These are phyloP conservation scores for Melanotus villosus DNA, from an alignment of 2,888 invertebrate genomes.

Conservation along the genomic window DNA sequence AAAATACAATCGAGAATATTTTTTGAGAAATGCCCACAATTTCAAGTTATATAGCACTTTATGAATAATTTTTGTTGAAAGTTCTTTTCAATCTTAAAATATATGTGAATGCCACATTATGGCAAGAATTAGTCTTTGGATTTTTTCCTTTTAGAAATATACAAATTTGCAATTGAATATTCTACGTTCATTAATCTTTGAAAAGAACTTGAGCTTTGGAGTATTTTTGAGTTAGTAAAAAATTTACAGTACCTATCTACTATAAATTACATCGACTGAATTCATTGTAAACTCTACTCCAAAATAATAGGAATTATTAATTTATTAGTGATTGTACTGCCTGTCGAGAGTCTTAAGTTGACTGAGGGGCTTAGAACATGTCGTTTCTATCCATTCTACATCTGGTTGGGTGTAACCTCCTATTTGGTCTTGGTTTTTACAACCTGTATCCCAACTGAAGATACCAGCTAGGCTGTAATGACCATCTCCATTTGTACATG, in stretches of 20 bases:
- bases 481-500: constrained; percentile 80
- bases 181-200: no score
- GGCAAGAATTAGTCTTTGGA: constrained; percentile 36
- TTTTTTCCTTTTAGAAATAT: no score
- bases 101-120: no score
- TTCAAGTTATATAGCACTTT: neutral
- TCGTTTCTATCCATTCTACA: constrained; percentile 67
- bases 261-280: neutral
- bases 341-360: constrained; percentile 63
- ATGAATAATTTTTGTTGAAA: constrained; percentile 3
- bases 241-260: constrained; percentile 13
- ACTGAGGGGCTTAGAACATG: constrained; percentile 63
- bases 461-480: constrained; percentile 81
- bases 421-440: constrained; percentile 67
- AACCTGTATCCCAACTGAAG: constrained; percentile 84
- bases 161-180: no score
- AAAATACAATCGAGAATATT: no score
- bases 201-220: neutral
- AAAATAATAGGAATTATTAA: neutral
- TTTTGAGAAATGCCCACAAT: constrained; percentile 9
- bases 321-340: constrained; percentile 41
- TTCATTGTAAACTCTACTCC: neutral
- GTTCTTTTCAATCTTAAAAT: constrained; percentile 12
- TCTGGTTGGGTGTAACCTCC: constrained; percentile 68
- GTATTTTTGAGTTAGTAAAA: neutral